A percentile compares a stretch with the other conserved stretches of the same genome.
Conservation (phyloP, 2,797 vertebrate species). For the Danionella dracula region DNA sequence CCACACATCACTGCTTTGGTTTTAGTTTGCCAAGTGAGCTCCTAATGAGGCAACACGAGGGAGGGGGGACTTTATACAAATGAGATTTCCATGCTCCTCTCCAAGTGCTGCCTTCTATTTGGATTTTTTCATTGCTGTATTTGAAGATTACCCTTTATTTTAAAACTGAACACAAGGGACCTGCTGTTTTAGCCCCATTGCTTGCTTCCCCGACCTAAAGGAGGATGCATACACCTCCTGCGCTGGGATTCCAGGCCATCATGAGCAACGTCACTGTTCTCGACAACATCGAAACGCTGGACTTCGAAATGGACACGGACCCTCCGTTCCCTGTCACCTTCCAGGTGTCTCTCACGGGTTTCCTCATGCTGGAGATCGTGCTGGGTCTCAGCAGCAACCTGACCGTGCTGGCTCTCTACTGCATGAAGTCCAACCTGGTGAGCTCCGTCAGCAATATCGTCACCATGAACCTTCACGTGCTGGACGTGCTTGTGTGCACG, state of each 20-base stretch:
- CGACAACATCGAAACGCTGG: conserved; percentile 85
- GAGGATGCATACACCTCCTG: conserved; percentile 74
- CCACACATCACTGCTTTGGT: conserved; percentile 56
- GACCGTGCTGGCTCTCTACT: conserved; percentile 96
- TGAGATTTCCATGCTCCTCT: background rate
- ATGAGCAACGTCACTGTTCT: conserved; percentile 91
- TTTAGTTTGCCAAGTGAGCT: conserved; percentile 58
- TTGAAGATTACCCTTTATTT: too few relatives aligned
- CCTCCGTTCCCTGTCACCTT: conserved; percentile 85
- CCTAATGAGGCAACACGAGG: conserved; percentile 61
- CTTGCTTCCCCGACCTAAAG: conserved; percentile 53
- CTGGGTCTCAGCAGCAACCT: conserved; percentile 97
- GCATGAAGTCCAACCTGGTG: conserved; percentile 98
- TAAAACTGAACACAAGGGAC: too few relatives aligned
- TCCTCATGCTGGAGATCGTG: conserved; percentile 96
- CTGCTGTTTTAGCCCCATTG: too few relatives aligned
- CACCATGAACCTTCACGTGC: conserved; percentile 97
- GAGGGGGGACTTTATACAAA: conserved; percentile 63
- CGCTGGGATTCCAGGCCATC: conserved; percentile 87
- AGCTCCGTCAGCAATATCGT: conserved; percentile 99
- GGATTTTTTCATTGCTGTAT: too few relatives aligned
- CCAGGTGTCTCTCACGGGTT: conserved; percentile 92
- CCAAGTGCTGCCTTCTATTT: background rate
- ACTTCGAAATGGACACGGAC: conserved; percentile 82
- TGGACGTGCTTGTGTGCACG: conserved; percentile 94